Conservation (phyloP, 2,797 vertebrate species). For the Luscinia megarhynchos region DNA sequence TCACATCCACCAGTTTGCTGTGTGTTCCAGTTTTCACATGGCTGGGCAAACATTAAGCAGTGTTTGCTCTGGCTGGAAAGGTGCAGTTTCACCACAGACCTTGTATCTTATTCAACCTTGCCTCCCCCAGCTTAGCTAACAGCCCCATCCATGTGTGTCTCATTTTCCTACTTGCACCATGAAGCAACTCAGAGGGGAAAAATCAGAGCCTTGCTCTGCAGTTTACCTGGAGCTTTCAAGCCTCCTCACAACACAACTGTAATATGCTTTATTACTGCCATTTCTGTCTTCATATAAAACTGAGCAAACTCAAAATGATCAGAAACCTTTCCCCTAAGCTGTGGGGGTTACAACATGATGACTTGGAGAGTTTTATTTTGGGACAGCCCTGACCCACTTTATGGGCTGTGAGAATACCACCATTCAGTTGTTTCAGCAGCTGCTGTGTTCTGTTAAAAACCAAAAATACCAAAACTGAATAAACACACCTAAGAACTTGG, state of each 20-base stretch:
- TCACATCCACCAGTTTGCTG: fast-evolving
- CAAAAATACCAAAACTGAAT: background rate
- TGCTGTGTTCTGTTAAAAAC: background rate
- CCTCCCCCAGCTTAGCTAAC: background rate
- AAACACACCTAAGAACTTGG: background rate
- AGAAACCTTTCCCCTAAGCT: background rate
- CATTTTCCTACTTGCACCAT: background rate
- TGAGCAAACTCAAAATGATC: background rate
- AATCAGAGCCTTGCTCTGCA: background rate
- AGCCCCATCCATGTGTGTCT: fast-evolving
- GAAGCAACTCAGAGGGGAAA: background rate
- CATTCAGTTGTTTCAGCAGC: background rate
- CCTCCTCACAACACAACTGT: background rate
- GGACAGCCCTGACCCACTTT: background rate
- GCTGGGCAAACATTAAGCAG: background rate
- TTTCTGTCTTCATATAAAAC: constrained; percentile 18
- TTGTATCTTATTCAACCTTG: background rate
- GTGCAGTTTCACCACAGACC: background rate
- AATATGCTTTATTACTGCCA: background rate
- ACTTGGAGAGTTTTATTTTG: background rate
- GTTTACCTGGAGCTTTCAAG: background rate
- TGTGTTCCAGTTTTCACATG: fast-evolving
- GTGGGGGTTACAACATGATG: fast-evolving
- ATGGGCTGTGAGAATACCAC: background rate
- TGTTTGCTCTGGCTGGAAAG: background rate